Evolutionary conservation across 2,888 invertebrate genomes (phyloP).

Genomic region (Ornithoptera alexandrae): DNA sequence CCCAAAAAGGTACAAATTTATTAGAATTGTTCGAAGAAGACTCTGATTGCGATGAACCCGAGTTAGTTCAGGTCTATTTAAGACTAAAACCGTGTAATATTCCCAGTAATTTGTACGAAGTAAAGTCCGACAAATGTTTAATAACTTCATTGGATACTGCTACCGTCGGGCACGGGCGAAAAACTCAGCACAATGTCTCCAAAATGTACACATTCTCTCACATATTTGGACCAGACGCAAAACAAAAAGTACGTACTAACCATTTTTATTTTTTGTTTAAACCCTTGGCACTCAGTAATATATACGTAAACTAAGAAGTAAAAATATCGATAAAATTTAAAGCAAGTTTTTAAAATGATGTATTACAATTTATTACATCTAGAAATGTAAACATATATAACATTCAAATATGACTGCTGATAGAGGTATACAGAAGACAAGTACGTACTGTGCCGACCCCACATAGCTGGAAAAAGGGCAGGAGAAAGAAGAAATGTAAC

Average conservation of each 20-base stretch:
- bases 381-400: no score
- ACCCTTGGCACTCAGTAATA: no score
- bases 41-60: slow-evolving; percentile 60
- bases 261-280: no score
- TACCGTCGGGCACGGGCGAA: slow-evolving; percentile 61
- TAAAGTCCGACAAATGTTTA: slow-evolving; percentile 60
- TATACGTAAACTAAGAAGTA: no score
- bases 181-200: slow-evolving; percentile 70
- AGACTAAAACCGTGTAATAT: slow-evolving; percentile 71
- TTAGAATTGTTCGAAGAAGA: slow-evolving; percentile 65
- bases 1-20: slow-evolving; percentile 66
- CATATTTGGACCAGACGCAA: slow-evolving; percentile 60
- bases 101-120: slow-evolving; percentile 60
- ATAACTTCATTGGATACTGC: slow-evolving; percentile 64
- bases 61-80: slow-evolving; percentile 76
- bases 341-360: no score
- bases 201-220: slow-evolving; percentile 73
- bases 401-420: no score
- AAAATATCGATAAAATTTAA: no score
- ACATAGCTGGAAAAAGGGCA: no score
- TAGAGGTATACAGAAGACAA: no score
- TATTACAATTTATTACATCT: no score
- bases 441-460: no score
- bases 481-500: no score
- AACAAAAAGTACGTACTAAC: slow-evolving; percentile 58